Evolutionary conservation across 1,140 invertebrate species (phyloP).

Genomic region (Ceratosolen fusciceps): DNA sequence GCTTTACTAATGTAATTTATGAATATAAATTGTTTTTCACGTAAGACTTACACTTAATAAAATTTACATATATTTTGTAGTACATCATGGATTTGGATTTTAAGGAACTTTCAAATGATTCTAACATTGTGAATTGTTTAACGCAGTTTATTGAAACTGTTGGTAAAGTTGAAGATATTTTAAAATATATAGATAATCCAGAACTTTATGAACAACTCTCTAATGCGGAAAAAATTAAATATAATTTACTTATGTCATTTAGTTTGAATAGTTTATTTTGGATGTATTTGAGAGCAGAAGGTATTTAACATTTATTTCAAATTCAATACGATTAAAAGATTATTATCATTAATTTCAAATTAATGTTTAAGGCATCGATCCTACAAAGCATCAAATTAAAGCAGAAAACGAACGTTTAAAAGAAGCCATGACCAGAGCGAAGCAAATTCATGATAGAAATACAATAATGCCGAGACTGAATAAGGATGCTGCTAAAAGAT

Average conservation of each 20-base stretch:
- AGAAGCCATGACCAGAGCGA: constrained; percentile 65
- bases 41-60: background rate
- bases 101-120: constrained; percentile 62
- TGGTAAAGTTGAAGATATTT: constrained; percentile 59
- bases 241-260: constrained; percentile 70
- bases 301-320: constrained; percentile 52
- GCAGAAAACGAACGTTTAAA: constrained; percentile 68
- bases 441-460: constrained; percentile 67
- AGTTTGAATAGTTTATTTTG: constrained; percentile 70
- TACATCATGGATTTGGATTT: constrained; percentile 59
- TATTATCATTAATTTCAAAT: constrained; percentile 11
- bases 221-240: constrained; percentile 68
- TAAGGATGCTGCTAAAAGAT: constrained; percentile 66
- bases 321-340: background rate
- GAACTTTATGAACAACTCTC: constrained; percentile 65
- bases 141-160: constrained; percentile 59
- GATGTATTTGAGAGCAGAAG: constrained; percentile 70
- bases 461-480: constrained; percentile 66
- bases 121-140: constrained; percentile 57
- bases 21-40: background rate
- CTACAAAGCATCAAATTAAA: constrained; percentile 62
- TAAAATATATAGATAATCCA: constrained; percentile 57
- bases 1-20: background rate
- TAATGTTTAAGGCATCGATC: constrained; percentile 60
- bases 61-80: background rate